Percentiles rank a stretch among this genome's conserved stretches.
Conservation (phyloP, 1,140 invertebrate genomes). For the Lineus longissimus region DNA sequence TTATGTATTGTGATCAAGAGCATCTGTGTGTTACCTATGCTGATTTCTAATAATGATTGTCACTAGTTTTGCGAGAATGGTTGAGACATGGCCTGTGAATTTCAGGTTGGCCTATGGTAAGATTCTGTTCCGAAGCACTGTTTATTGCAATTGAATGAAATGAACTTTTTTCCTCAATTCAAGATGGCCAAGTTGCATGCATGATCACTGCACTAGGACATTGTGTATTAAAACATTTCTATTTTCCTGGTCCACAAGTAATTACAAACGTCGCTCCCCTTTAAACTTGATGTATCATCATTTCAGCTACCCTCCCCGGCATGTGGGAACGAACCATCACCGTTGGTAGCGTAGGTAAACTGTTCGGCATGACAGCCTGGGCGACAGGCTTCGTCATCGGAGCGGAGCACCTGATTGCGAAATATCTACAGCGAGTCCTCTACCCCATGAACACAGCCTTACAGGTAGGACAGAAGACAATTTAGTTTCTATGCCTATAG, state of each 20-base stretch:
- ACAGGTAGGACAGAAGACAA: constrained; percentile 32
- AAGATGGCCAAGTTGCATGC: too few relatives aligned
- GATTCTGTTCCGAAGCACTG: too few relatives aligned
- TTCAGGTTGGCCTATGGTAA: too few relatives aligned
- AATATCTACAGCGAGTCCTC: neutral
- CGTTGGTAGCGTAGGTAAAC: constrained; percentile 95
- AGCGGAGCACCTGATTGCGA: constrained; percentile 38
- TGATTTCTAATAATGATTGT: neutral
- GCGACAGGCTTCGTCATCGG: constrained; percentile 88
- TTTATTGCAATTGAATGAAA: too few relatives aligned
- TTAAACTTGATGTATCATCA: neutral
- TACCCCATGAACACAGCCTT: too few relatives aligned
- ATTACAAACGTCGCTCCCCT: neutral
- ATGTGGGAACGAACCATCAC: constrained; percentile 99
- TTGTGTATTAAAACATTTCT: neutral
- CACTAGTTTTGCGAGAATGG: too few relatives aligned
- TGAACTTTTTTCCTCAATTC: too few relatives aligned
- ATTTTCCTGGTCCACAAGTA: too few relatives aligned
- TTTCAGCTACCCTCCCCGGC: constrained; percentile 75
- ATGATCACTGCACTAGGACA: neutral
- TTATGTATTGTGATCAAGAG: neutral
- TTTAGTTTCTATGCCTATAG: constrained; percentile 89
- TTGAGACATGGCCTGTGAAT: too few relatives aligned
- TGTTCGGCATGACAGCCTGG: constrained; percentile 90
- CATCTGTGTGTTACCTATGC: neutral